Evolutionary conservation across 2,888 invertebrate species (phyloP), one percentile per base, ranked within the genome.

Genomic region (Orthonevra nobilis): DNA sequence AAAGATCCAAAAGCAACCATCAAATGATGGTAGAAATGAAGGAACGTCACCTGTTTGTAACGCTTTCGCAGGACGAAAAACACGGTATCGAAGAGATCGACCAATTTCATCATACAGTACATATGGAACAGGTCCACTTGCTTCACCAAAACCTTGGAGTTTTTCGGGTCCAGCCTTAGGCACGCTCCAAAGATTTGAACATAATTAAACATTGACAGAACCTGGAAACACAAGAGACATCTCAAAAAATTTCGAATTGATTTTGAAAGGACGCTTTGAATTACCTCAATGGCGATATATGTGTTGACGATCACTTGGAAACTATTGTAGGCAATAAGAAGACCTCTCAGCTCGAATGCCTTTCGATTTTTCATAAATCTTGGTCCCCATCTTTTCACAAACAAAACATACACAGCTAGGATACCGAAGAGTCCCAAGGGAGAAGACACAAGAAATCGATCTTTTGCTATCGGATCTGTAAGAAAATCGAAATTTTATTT

Each of bases 41-140:
- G 88, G 74, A 91, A 92, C 0, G 93, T 91, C 5, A 92, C 92
- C 87, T 94, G 94, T 14, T 90, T 90, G 68, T 91, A 89, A 84
- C 92, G 93, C 87, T 93, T 94, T 77, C 94, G 90, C 77, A 94
- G 85, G n/a, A 93, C 87, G 84, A 94, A 94, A 87, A 94, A 93
- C 17, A 91, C 85, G 0, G 94, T 94, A 86, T 94, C 94, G 0
- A 91, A 82, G 2, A 94, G 87, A 85, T 94, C 94, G 10, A 90
- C 50, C 2, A 92, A 83, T 87, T 94, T 94, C 3, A 94, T 83
- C 1, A 92, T 83, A 20, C 91, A 85, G 2, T 92, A 90, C 90
- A 91, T 91, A 91, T 93, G 93, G 10, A 7, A 2, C 3, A 64
- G 19, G n/a, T 12, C 19, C 19, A 36, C 2, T 46, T 2, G 3